Base-by-base conservation (phyloP, 1,140 invertebrate genomes). In the Drosophila arawakana region DNA sequence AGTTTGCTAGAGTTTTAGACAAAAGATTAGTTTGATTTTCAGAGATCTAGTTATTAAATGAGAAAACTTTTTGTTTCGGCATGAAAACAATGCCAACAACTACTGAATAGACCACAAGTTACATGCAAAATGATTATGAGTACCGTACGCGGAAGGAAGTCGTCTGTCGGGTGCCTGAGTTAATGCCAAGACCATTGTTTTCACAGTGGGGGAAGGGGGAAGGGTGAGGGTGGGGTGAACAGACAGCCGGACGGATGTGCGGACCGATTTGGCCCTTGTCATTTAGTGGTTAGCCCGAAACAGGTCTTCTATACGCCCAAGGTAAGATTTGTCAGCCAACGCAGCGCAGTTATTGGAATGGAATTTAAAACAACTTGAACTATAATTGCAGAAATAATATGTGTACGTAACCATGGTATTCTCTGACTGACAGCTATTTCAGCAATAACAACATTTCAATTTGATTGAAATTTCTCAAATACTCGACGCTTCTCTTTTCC, bases 81-180 rank as follows among this genome's bases (percentile, higher is more conserved):
- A n/a, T 46, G 11, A 35, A 54, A 37, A 54, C 34, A 18, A 54
- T 37, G 6, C 34, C 7, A 37, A 2, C 54, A 57, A 57, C 35
- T 41, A 41, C 21, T 35, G n/a, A 54, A 54, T 35, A n/a, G 30
- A 7, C 50, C n/a, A 35, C 30, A 18, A 49, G 43, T 37, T 37
- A 37, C 15, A 47, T 21, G 35, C 25, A 46, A n/a, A 25, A 34
- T 7, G 55, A 15, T 35, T 67, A 50, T 34, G 41, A 58, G 34
- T 58, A 21, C 35, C 35, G 55, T 60, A 59, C 41, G 21, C 65
- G 58, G 58, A 73, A 73, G 71, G 71, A 73, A 61, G 43, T 61
- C 35, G 71, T 49, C 65, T 30, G 30, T 5, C 37, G 25, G 25
- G 11, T 43, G 7, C 15, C 18, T 73, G 44, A 73, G 62, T 30